These are phyloP conservation scores for Electrophaes corylata DNA, from an alignment of 2,888 invertebrate species.

Conservation along the genomic window DNA sequence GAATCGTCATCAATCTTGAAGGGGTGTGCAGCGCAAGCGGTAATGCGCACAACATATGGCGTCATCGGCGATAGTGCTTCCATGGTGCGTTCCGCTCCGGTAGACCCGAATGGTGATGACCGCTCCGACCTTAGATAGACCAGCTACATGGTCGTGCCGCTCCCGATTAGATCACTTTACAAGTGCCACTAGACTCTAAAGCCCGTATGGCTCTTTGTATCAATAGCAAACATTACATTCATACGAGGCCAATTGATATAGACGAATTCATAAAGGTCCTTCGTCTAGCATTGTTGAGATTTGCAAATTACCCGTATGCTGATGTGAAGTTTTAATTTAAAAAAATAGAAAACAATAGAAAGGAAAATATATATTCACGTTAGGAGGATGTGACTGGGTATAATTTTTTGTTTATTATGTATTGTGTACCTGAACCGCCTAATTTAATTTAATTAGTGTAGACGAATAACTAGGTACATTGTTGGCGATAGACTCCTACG, in stretches of 20 bases:
- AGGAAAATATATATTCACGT: neutral
- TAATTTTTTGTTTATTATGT: too few species aligned
- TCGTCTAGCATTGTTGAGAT: slow-evolving; percentile 41
- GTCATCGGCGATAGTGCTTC: slow-evolving; percentile 53
- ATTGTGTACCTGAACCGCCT: neutral
- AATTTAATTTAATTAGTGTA: neutral
- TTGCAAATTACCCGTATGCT: slow-evolving; percentile 70
- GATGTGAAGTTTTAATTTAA: neutral
- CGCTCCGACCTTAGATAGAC: slow-evolving; percentile 61
- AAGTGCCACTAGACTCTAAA: slow-evolving; percentile 61
- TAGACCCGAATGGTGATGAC: slow-evolving; percentile 56
- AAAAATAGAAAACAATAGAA: too few species aligned
- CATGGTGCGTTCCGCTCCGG: slow-evolving; percentile 63
- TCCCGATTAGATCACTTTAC: slow-evolving; percentile 62
- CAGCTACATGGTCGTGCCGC: slow-evolving; percentile 39
- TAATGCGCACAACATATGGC: slow-evolving; percentile 82
- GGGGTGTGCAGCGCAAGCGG: slow-evolving; percentile 64
- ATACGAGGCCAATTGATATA: slow-evolving; percentile 34
- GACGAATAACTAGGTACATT: too few species aligned
- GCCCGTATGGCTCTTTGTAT: slow-evolving; percentile 52
- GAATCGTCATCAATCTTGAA: slow-evolving; percentile 79
- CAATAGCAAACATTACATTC: slow-evolving; percentile 59
- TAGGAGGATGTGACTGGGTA: neutral
- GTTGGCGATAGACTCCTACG: too few species aligned
- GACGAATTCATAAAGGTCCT: slow-evolving; percentile 33